Evolutionary conservation across 2,113 vertebrate species (phyloP).

Genomic region (Caranx ignobilis): DNA sequence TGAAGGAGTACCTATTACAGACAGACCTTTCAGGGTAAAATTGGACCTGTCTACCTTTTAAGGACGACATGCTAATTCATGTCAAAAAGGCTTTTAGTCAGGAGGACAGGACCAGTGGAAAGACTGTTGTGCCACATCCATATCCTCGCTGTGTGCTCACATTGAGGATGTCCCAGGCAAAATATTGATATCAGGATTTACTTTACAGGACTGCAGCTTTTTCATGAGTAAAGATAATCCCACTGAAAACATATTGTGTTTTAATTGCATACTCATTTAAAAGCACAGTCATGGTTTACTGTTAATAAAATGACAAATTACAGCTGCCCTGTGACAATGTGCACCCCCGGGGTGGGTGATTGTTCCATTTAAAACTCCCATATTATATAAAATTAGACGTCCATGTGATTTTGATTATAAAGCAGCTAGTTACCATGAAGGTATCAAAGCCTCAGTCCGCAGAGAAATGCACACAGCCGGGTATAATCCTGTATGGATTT

Average conservation of each 20-base stretch:
- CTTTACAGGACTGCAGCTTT: slow-evolving; percentile 23
- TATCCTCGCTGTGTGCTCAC: slow-evolving; percentile 60
- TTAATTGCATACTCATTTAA: slow-evolving; percentile 33
- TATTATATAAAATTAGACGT: no score
- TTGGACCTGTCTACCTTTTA: slow-evolving; percentile 95
- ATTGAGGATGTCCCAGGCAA: slow-evolving; percentile 39
- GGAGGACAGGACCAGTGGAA: slow-evolving; percentile 72
- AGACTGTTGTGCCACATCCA: slow-evolving; percentile 71
- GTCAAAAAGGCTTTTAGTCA: slow-evolving; percentile 84
- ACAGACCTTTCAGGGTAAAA: slow-evolving; percentile 95
- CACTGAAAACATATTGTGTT: slow-evolving; percentile 3
- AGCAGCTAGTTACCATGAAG: no score
- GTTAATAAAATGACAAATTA: not conserved
- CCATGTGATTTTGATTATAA: no score
- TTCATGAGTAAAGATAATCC: not conserved
- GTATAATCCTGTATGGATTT: no score
- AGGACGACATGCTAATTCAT: slow-evolving; percentile 98
- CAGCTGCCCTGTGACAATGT: not conserved
- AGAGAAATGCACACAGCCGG: no score
- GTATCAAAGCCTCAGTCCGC: no score
- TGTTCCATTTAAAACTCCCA: not conserved
- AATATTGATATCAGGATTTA: slow-evolving; percentile 56
- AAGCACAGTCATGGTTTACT: slow-evolving; percentile 3
- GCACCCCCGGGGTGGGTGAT: not conserved
- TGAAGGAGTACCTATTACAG: slow-evolving; percentile 94